phyloP scores from a whole-genome alignment of 2,797 vertebrate species.

The Hemitrygon akajei region DNA sequence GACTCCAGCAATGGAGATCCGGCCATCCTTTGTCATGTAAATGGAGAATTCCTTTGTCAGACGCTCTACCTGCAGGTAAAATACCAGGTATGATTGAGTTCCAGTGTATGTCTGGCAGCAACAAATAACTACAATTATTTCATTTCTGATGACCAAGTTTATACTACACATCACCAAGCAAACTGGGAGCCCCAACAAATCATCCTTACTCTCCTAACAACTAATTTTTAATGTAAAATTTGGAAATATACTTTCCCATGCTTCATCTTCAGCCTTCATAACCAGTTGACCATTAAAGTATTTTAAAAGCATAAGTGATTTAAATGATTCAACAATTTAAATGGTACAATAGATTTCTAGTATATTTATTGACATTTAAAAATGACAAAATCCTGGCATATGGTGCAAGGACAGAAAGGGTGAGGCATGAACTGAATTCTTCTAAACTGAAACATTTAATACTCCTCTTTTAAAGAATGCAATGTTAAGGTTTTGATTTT shows the following conservation, averaged over 20 bases:
- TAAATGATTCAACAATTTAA: not conserved
- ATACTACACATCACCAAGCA: not conserved
- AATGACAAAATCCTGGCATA: not conserved
- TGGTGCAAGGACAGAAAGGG: not conserved
- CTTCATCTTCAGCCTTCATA: not conserved
- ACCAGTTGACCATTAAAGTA: too few relatives aligned
- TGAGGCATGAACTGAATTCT: too few relatives aligned
- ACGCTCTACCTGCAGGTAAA: conserved; percentile 71
- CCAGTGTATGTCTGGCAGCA: not conserved
- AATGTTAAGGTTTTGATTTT: not conserved
- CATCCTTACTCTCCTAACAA: not conserved
- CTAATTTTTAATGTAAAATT: not conserved
- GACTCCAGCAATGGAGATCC: conserved; percentile 90
- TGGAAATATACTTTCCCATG: not conserved
- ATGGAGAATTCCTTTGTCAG: conserved; percentile 88
- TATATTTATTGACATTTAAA: not conserved
- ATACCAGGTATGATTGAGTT: not conserved
- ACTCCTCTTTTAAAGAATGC: not conserved
- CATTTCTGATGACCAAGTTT: not conserved
- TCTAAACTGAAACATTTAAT: too few relatives aligned
- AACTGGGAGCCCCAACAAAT: not conserved
- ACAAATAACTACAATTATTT: not conserved
- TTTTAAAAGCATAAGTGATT: not conserved
- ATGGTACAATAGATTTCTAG: not conserved
- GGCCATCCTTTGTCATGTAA: conserved; percentile 97